Evolutionary conservation across 2,888 invertebrate species (phyloP).

Genomic region (Phragmatobia fuliginosa): DNA sequence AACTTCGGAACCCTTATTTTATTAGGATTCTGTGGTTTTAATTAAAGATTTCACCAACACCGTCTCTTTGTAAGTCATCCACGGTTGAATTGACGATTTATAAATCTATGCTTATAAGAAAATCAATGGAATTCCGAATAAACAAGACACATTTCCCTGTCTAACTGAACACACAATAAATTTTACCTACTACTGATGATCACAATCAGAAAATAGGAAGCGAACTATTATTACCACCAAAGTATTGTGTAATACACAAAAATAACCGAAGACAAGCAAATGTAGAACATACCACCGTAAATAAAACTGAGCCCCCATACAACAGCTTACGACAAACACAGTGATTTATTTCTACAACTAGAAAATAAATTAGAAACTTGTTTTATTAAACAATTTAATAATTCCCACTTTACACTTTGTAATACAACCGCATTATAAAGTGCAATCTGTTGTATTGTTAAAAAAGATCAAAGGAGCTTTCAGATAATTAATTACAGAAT

Average conservation of each 20-base stretch:
- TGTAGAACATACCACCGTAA: conserved; percentile 19
- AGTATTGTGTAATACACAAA: not conserved
- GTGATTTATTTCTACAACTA: conserved; percentile 31
- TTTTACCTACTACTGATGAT: not conserved
- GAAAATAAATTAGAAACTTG: conserved; percentile 22
- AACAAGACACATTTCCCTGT: not conserved
- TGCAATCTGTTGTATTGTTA: conserved; percentile 44
- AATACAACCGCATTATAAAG: conserved; percentile 42
- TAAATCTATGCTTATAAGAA: not conserved
- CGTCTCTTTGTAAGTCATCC: too few species aligned
- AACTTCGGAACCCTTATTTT: too few species aligned
- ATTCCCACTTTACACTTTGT: conserved; percentile 45
- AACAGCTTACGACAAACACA: conserved; percentile 26
- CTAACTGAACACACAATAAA: not conserved
- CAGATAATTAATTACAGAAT: conserved; percentile 59
- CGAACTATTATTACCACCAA: not conserved
- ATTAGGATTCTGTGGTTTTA: too few species aligned
- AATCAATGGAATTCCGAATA: not conserved
- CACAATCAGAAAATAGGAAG: not conserved
- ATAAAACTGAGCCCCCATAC: conserved; percentile 15
- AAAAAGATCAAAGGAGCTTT: conserved; percentile 55
- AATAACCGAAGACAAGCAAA: conserved; percentile 9
- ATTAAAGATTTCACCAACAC: not conserved
- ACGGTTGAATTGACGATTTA: too few species aligned
- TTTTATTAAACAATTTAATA: conserved; percentile 45